Conservation (phyloP, 2,113 vertebrate species). For the Excalfactoria chinensis region DNA sequence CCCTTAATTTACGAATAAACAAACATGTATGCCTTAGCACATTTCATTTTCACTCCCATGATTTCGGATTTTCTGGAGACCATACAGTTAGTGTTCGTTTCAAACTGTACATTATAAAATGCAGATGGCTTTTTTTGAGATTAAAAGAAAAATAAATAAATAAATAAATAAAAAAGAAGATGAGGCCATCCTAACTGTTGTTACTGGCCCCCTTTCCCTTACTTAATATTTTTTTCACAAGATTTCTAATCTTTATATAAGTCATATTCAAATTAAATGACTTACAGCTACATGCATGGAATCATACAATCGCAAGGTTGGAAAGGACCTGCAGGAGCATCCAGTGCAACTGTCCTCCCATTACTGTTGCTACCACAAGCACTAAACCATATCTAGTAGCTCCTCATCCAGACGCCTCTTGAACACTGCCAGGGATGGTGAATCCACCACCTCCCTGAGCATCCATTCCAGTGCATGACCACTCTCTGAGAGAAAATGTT, state of each 20-base stretch:
- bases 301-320: too few species aligned
- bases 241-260: background rate
- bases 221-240: background rate
- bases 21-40: background rate
- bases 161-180: too few species aligned
- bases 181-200: background rate
- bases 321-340: too few species aligned
- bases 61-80: background rate
- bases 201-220: background rate
- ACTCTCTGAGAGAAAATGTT: too few species aligned
- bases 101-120: background rate
- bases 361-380: too few species aligned
- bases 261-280: background rate
- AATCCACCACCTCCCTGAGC: too few species aligned
- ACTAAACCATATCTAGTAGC: too few species aligned
- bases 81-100: background rate
- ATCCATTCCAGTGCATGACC: too few species aligned
- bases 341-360: too few species aligned
- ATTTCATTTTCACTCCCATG: background rate
- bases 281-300: background rate
- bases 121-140: background rate
- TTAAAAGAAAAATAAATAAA: background rate
- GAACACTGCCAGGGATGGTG: too few species aligned
- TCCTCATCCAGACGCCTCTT: too few species aligned
- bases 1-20: background rate